Evolutionary conservation across 2,797 vertebrate species (phyloP).

Genomic region (Lateolabrax maculatus): DNA sequence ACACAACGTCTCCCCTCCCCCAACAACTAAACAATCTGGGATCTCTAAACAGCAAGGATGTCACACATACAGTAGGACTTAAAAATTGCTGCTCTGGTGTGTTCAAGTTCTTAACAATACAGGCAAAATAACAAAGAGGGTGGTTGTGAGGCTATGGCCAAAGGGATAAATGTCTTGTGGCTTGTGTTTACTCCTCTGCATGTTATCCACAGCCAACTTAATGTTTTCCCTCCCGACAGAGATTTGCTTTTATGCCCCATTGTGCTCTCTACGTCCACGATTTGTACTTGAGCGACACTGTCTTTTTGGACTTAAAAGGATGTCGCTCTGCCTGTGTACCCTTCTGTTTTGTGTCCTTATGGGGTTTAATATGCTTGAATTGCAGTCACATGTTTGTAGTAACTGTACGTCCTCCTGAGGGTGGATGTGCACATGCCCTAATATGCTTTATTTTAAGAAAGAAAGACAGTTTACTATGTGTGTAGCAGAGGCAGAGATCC

Average conservation of each 20-base stretch:
- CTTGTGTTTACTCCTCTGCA: slow-evolving; percentile 15
- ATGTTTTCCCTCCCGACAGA: slow-evolving; percentile 26
- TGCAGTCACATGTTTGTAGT: slow-evolving; percentile 6
- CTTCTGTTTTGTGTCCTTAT: not conserved
- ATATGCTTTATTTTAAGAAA: not conserved
- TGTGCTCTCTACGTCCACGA: slow-evolving; percentile 15
- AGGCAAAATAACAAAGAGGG: slow-evolving; percentile 7
- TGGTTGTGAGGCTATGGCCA: not conserved
- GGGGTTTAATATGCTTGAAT: slow-evolving; percentile 5
- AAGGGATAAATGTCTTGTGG: slow-evolving; percentile 1
- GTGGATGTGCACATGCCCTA: not conserved
- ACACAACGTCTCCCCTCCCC: slow-evolving; percentile 57
- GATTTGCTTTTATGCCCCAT: slow-evolving; percentile 14
- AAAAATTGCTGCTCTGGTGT: slow-evolving; percentile 17
- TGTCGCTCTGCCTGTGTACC: slow-evolving; percentile 1
- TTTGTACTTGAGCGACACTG: not conserved
- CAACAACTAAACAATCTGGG: slow-evolving; percentile 43
- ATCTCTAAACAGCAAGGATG: slow-evolving; percentile 42
- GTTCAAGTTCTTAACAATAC: not conserved
- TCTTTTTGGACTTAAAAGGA: slow-evolving; percentile 9
- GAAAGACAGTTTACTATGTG: slow-evolving; percentile 2
- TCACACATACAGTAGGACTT: slow-evolving; percentile 27
- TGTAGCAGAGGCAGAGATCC: slow-evolving; percentile 40
- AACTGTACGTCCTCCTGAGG: slow-evolving; percentile 1
- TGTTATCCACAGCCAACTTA: slow-evolving; percentile 5